Evolutionary conservation across 2,888 invertebrate genomes (phyloP), one percentile per base, ranked within the genome.

Genomic region (Serripes groenlandicus): DNA sequence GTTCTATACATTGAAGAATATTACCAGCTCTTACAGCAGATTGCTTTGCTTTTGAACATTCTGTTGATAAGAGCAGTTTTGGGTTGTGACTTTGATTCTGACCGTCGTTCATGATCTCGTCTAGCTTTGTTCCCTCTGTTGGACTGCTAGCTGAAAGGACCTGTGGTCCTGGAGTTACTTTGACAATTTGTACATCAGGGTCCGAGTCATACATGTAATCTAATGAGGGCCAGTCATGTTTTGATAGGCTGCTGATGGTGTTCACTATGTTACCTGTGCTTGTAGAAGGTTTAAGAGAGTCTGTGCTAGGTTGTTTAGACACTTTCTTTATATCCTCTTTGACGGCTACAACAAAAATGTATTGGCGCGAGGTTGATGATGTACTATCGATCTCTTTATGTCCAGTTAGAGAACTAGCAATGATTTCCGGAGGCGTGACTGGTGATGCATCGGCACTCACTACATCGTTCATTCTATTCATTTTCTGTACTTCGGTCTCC

Each of bases 401-500:
- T 11, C 18, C 54, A 9, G 30, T 54, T 9, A 30, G 18, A 23
- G 37, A 23, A 73, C 62, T 58, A 60, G 26, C 26, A 7, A 73
- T 73, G 49, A 73, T 73, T 49, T 70, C 70, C 32, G 70, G n/a
- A 23, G 66, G 66, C 37, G 66, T 66, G 26, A 95, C 95, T 76
- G 95, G 92, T 26, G 92, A 90, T 78, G 94, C 92, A 54, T 93
- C 93, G 32, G 92, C 90, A 91, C 95, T 96, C 81, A 96, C 96
- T 0, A 96, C 97, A 94, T 96, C 96, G 92, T 97, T 97, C 78
- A 97, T 96, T 92, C 97, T 97, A 93, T 97, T 97, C 96, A 97
- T 96, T 21, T 97, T 96, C 89, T 97, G 96, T 11, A 97, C 96
- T 76, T 93, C 92, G 60, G 90, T 87, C 74, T 90, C 89, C 56